These are phyloP conservation scores for Haplochromis vanheusdeni DNA, from an alignment of 2,113 vertebrate species.

Conservation along the genomic window DNA sequence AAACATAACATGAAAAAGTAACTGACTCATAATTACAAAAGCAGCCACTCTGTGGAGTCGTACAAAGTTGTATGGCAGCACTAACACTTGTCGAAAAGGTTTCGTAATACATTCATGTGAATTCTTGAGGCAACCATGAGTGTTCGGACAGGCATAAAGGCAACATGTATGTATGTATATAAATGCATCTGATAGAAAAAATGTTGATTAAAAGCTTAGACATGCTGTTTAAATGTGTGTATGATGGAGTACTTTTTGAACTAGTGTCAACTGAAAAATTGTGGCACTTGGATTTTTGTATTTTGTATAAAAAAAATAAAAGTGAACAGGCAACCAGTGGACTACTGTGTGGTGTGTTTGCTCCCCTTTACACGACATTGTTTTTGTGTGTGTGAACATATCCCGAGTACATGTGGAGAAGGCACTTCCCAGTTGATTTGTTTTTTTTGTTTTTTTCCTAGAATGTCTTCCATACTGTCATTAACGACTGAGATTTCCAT, in stretches of 20 bases:
- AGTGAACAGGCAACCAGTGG: slow-evolving; percentile 5
- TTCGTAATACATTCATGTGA: not conserved
- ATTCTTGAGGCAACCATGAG: not conserved
- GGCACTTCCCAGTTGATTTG: not conserved
- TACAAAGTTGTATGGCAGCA: not conserved
- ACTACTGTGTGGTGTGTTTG: not conserved
- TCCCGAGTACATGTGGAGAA: not conserved
- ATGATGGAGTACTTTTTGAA: slow-evolving; percentile 11
- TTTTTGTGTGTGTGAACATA: no score
- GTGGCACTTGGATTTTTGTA: slow-evolving; percentile 67
- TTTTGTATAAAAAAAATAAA: slow-evolving; percentile 74
- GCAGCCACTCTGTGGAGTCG: not conserved
- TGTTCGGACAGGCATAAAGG: not conserved
- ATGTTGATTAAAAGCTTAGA: not conserved
- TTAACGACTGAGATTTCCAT: not conserved
- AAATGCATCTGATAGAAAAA: not conserved
- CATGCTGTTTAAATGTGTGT: slow-evolving; percentile 7
- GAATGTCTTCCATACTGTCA: not conserved
- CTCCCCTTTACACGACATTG: not conserved
- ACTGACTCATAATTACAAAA: not conserved
- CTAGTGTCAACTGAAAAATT: slow-evolving; percentile 3
- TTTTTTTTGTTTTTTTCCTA: not conserved
- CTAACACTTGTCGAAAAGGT: not conserved
- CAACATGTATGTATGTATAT: slow-evolving; percentile 7
- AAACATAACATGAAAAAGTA: not conserved